Base-by-base conservation (phyloP, 2,888 invertebrate genomes). In the Salticus scenicus region DNA sequence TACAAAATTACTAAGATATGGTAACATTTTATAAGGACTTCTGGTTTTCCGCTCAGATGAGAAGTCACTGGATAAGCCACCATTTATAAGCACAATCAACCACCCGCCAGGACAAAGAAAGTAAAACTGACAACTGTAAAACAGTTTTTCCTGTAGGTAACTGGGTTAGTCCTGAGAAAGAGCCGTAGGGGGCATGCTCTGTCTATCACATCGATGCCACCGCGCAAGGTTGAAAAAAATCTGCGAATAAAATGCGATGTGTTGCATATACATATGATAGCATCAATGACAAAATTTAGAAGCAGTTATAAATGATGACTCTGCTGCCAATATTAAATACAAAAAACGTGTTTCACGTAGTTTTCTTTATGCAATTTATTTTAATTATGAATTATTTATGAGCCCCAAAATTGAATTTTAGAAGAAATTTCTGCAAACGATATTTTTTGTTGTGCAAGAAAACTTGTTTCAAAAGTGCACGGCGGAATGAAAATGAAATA, bases 91-190 rank as follows among this genome's bases (percentile, higher is more conserved):
- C 57, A 24, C 57, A 57, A 57, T 57, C 57, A 24, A 17, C 57
- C 57, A 47, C 31, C 42, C 31, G 24, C 64, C 37, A 51, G 31
- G 30, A 47, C 57, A 73, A 20, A 24, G 72, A 73, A 66, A 73
- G 73, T 51, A 27, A 75, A 81, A 70, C 27, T 33, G 51, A 17
- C 24, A 8, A 76, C 82, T 83, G 82, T 83, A 83, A 71, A 83
- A 83, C 51, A 28, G 41, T 20, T 83, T 83, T 83, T 41, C 66
- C 82, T 71, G 82, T 76, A 47, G 30, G 28, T 33, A 83, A 76
- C 82, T 72, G 76, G 81, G 81, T 72, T 76, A 83, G 37, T 42
- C 24, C 28, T 37, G 64, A 33, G 70, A 76, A 57, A 66, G 5
- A 41, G 64, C 82, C 71, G 66, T 66, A 76, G 76, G 82, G 76